These are phyloP conservation scores for Oceanodroma leucorhoa DNA, from an alignment of 2,797 vertebrate species.

Conservation along the genomic window DNA sequence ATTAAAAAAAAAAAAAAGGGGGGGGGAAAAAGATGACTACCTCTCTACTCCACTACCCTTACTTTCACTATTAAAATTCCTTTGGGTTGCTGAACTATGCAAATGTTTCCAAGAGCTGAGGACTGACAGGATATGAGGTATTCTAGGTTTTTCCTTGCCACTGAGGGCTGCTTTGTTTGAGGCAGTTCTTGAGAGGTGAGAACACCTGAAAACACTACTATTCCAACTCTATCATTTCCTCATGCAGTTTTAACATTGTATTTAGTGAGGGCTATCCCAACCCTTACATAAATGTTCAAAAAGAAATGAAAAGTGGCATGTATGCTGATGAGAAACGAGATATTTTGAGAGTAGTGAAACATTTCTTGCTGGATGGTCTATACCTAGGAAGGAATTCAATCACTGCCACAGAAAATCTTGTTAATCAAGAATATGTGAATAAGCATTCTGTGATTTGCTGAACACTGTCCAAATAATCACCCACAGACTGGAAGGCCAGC, in stretches of 20 bases:
- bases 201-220: not conserved
- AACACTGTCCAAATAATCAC: not conserved
- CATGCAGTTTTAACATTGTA: not conserved
- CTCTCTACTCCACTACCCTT: not conserved
- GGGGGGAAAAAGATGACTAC: accelerated
- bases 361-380: not conserved
- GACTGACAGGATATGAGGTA: not conserved
- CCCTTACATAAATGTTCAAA: not conserved
- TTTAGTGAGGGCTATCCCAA: not conserved
- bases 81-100: not conserved
- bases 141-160: not conserved
- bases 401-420: not conserved
- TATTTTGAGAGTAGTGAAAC: not conserved
- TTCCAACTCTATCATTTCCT: not conserved
- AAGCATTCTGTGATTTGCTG: not conserved
- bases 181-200: not conserved
- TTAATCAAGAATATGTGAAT: not conserved
- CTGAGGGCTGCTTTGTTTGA: not conserved
- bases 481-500: not conserved
- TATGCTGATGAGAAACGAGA: not conserved
- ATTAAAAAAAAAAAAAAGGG: accelerated
- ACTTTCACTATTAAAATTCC: not conserved
- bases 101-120: not conserved
- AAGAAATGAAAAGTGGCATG: not conserved
- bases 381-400: not conserved